phyloP scores from a whole-genome alignment of 2,797 vertebrate species.

The Manis javanica region DNA sequence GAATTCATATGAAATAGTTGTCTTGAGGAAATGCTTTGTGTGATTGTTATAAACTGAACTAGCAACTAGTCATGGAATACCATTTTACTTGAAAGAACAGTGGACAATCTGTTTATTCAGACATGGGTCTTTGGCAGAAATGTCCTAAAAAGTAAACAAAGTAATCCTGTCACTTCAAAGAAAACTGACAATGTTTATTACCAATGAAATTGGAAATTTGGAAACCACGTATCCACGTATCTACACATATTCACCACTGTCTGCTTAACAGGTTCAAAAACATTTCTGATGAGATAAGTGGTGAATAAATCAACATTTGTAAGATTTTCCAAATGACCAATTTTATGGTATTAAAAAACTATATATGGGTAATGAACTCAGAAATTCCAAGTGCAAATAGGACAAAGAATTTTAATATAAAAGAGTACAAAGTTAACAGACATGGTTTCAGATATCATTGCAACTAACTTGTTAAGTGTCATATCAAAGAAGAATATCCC shows the following conservation, averaged over 20 bases:
- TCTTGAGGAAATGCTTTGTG: neutral
- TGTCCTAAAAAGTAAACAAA: slow-evolving; percentile 31
- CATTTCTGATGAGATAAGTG: slow-evolving; percentile 11
- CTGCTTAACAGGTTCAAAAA: neutral
- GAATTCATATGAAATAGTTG: neutral
- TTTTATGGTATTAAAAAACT: slow-evolving; percentile 7
- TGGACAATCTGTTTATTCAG: neutral
- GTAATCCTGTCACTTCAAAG: neutral
- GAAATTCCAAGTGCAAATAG: neutral
- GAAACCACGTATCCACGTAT: neutral
- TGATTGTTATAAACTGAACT: neutral
- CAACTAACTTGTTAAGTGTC: neutral
- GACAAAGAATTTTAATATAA: slow-evolving; percentile 28
- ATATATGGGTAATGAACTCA: neutral
- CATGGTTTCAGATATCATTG: neutral
- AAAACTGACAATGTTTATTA: neutral
- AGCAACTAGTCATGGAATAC: neutral
- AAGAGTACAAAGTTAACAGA: neutral
- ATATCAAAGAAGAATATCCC: neutral
- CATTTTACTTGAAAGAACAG: neutral
- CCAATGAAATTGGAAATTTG: slow-evolving; percentile 12
- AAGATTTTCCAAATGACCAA: slow-evolving; percentile 16
- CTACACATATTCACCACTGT: neutral
- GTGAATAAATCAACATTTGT: neutral
- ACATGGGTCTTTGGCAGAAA: neutral